Base-by-base conservation (phyloP, 2,888 invertebrate genomes). In the Trichogramma evanescens region DNA sequence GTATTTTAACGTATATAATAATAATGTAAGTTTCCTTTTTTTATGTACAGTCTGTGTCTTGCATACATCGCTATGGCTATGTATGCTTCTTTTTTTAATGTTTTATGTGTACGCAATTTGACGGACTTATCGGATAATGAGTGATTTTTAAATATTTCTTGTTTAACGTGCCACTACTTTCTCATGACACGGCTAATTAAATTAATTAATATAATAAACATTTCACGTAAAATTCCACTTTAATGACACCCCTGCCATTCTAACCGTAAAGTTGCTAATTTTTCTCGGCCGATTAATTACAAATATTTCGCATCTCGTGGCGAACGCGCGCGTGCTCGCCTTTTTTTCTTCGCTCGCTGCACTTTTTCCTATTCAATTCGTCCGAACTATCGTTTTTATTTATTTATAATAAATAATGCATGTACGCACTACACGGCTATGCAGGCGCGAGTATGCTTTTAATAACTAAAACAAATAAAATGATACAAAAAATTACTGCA, bases 401-500 rank as follows among this genome's bases (percentile, higher is more conserved):
- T 26, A 26, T 26, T 26, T 26, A 26, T 26, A 26, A 26, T 26
- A 26, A 26, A 26, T 26, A 26, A 26, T 26, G 26, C 26, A 26
- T 26, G 26, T 26, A 26, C 26, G 26, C 26, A 26, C 26, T 26
- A 69, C 73, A 74, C 74, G 73, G 74, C 73, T 74, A 68, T 75
- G 72, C 57, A 49, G 59, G 56, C 61, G 44, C 56, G 50, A 57
- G n/a, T 40, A 3, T 26, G 26, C 26, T 26, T 26, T 26, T 26
- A 26, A 26, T 26, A 26, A 26, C 26, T 26, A 26, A 26, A 74
- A 74, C n/a, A 59, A 59, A 54, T 61, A 56, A 61, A 76, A 76
- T 77, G 77, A 77, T 77, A 73, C 73, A 73, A 76, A 73, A 77
- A 77, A 77, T 76, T 72, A 73, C 77, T 77, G 77, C 77, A 70